phyloP scores from a whole-genome alignment of 2,113 vertebrate species.

The Mesocricetus auratus region DNA sequence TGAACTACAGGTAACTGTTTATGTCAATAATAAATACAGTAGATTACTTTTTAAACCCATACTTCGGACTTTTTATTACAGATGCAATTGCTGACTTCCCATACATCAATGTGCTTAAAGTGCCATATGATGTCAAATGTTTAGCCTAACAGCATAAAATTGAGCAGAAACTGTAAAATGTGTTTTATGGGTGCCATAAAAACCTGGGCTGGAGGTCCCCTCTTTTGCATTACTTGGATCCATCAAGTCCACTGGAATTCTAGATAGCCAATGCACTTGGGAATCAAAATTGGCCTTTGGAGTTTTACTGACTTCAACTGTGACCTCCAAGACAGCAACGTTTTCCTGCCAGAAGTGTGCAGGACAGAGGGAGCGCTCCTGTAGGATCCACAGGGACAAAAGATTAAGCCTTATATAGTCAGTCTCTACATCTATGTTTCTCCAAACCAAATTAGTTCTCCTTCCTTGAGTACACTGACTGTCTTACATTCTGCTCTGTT shows the following conservation, averaged over 20 bases:
- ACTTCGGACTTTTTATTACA: constrained; percentile 83
- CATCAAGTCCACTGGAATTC: constrained; percentile 73
- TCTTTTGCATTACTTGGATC: constrained; percentile 80
- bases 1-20: constrained; percentile 83
- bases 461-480: neutral
- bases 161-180: constrained; percentile 78
- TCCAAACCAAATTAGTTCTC: neutral
- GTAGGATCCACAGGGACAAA: neutral
- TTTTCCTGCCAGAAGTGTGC: constrained; percentile 25
- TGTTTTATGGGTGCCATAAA: constrained; percentile 86
- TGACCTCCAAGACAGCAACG: constrained; percentile 31
- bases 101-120: constrained; percentile 86
- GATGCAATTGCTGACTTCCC: constrained; percentile 82
- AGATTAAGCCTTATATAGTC: neutral
- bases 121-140: constrained; percentile 85
- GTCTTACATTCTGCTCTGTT: neutral
- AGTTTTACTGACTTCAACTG: constrained; percentile 54
- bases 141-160: constrained; percentile 84
- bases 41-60: constrained; percentile 83
- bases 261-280: constrained; percentile 53
- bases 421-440: neutral
- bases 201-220: constrained; percentile 71
- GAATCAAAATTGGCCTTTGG: constrained; percentile 74
- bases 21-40: constrained; percentile 86
- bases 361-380: neutral